Evolutionary conservation across 2,797 vertebrate genomes (phyloP), one percentile per base, ranked within the genome.

Genomic region (Lophius americanus): DNA sequence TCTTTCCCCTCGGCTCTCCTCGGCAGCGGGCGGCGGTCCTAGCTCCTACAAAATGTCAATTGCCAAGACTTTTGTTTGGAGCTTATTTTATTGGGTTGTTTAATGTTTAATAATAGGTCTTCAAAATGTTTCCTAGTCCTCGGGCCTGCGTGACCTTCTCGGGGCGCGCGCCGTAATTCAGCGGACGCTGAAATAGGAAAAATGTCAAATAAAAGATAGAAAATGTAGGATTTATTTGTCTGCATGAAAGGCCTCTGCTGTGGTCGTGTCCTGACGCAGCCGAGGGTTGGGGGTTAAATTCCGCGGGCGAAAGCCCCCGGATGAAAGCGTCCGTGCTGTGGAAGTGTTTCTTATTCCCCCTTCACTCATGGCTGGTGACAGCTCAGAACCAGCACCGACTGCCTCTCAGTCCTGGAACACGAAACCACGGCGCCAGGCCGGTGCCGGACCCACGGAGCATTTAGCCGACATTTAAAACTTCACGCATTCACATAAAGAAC

Each of bases 1-100:
- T 58, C 52, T 57, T 75, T 47, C 62, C 52, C 39, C 58, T 60
- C 52, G 48, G 50, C 65, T 63, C 73, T 83, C 51, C 13, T 13
- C 71, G 64, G 70, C 54, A 60, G 73, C 72, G 33, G 46, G 66
- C 51, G 60, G 73, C 53, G 74, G 70, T 74, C 51, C 70, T 72
- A 14, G 55, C 49, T 61, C 68, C 60, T 66, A 60, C 70, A 75
- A 86, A 84, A 86, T 83, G 83, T 84, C 82, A 86, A 73, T 70
- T 79, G 75, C 65, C 70, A 4, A 32, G 60, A 51, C 59, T 81
- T 23, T 84, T 69, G 69, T 82, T 75, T 66, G 41, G 68, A 56
- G 51, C 56, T 69, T 59, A 53, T 85, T 74, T 77, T 79, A 83
- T 79, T 81, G 74, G 71, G 54, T 62, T 46, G 37, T 71, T 54